phyloP scores from a whole-genome alignment of 1,140 invertebrate genomes.

The Fopius arisanus region DNA sequence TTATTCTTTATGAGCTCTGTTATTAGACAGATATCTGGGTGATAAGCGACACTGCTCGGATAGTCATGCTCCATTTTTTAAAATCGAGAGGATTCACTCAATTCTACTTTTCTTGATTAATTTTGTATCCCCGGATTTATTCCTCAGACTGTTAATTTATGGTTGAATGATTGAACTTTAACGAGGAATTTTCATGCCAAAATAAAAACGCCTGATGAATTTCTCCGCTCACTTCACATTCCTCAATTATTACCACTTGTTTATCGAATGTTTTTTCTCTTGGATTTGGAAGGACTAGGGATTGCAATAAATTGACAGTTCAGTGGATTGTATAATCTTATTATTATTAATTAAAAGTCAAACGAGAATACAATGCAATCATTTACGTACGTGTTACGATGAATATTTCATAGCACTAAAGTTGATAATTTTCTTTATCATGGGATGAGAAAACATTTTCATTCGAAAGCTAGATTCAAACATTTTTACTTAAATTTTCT shows the following conservation, averaged over 20 bases:
- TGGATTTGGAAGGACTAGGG: neutral
- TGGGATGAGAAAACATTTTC: constrained; percentile 23
- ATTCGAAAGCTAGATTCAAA: constrained; percentile 34
- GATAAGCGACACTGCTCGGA: constrained; percentile 37
- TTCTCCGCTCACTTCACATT: neutral
- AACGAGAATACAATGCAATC: constrained; percentile 50
- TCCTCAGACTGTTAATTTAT: neutral
- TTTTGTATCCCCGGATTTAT: neutral
- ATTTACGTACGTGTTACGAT: constrained; percentile 47
- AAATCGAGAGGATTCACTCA: too few species aligned
- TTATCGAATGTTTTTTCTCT: neutral
- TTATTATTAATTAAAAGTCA: constrained; percentile 46
- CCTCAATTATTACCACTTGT: neutral
- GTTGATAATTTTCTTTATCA: constrained; percentile 31
- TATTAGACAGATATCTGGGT: constrained; percentile 44
- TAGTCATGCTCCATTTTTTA: constrained; percentile 5
- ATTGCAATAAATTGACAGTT: neutral
- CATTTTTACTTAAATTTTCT: constrained; percentile 10
- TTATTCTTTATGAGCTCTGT: constrained; percentile 64
- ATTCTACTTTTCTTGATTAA: neutral
- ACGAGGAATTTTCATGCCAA: neutral
- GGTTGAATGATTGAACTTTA: neutral
- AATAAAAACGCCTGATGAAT: neutral
- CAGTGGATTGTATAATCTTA: constrained; percentile 37
- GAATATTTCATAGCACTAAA: constrained; percentile 41